Evolutionary conservation across 2,797 vertebrate species (phyloP).

Genomic region (Acrossocheilus wenchowensis): DNA sequence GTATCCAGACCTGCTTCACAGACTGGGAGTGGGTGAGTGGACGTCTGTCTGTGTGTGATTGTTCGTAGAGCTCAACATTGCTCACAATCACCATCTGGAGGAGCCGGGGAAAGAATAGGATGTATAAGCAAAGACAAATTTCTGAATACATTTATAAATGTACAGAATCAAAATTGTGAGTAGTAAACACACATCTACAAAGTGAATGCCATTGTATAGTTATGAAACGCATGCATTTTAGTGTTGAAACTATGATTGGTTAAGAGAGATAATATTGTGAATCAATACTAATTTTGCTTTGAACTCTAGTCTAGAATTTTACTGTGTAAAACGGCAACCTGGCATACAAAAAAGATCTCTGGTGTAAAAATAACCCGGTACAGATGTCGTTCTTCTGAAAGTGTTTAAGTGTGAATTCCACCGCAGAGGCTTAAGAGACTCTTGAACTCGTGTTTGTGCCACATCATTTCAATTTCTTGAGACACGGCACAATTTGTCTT

Average conservation of each 20-base stretch:
- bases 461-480: conserved; percentile 3
- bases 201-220: not conserved
- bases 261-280: not conserved
- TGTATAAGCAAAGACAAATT: not conserved
- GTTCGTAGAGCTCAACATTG: not conserved
- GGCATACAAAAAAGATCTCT: not conserved
- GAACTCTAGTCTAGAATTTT: not conserved
- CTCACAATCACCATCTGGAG: conserved; percentile 16
- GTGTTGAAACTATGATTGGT: not conserved
- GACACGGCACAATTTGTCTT: conserved; percentile 1
- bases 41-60: conserved; percentile 19
- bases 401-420: not conserved
- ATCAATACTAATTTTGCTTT: not conserved
- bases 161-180: not conserved
- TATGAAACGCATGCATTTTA: not conserved
- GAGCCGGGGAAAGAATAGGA: not conserved
- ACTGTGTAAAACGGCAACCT: not conserved
- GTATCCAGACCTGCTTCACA: conserved; percentile 77
- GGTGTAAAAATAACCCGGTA: not conserved
- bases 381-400: not conserved
- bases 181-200: not conserved
- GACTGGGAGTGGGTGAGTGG: conserved; percentile 86
- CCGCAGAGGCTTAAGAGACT: not conserved
- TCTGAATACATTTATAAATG: not conserved
- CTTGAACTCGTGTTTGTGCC: not conserved